Percentiles rank a stretch among this genome's conserved stretches.
These are phyloP conservation scores for Limnodromus scolopaceus DNA, from an alignment of 2,797 vertebrate species.

Conservation along the genomic window DNA sequence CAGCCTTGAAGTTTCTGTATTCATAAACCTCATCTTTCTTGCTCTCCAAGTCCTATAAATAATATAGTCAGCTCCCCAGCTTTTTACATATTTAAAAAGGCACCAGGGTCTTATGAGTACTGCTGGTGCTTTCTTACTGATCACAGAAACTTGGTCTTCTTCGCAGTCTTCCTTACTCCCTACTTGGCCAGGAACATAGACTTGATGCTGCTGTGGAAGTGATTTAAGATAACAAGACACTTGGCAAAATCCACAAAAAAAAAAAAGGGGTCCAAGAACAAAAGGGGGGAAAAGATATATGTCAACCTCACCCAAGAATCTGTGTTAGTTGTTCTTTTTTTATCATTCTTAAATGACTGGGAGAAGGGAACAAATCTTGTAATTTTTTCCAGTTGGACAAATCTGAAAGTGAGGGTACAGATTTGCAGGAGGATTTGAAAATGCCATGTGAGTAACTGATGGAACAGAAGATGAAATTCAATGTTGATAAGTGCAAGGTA, in stretches of 20 bases:
- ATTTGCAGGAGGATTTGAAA: not conserved
- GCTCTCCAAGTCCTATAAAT: not conserved
- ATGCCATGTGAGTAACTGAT: not conserved
- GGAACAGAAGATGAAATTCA: not conserved
- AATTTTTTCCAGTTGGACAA: not conserved
- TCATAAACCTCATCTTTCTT: not conserved
- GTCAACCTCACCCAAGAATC: not conserved
- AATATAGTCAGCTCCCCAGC: not conserved
- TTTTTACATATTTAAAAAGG: not conserved
- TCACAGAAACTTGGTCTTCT: not conserved
- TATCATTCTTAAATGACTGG: not conserved
- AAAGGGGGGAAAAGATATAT: not conserved
- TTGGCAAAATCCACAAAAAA: not conserved
- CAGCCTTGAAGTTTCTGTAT: not conserved
- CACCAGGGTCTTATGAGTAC: not conserved
- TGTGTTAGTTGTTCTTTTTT: not conserved
- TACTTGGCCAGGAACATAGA: not conserved
- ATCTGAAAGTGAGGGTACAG: not conserved
- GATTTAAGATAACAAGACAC: not conserved
- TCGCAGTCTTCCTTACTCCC: not conserved
- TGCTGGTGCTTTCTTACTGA: not conserved
- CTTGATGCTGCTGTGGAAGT: not conserved
- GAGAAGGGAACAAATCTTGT: not conserved
- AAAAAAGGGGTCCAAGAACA: not conserved
- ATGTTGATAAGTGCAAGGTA: not conserved